Percentiles rank a stretch among this genome's conserved stretches.
phyloP scores from a whole-genome alignment of 2,797 vertebrate genomes.

The Diglossa cyanea region DNA sequence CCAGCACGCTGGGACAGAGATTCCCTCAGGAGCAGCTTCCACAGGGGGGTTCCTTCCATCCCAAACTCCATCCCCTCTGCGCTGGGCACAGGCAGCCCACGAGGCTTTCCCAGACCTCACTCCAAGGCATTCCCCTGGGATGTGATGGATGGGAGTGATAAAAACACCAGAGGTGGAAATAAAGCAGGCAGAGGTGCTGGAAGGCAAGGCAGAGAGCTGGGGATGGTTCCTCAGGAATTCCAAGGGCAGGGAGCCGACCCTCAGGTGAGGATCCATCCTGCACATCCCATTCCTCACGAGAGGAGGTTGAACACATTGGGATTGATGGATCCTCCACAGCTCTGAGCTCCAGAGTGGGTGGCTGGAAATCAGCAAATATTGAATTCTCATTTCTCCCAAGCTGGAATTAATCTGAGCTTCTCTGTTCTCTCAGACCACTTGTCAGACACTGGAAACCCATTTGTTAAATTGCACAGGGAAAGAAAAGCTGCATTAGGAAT shows the following conservation, averaged over 20 bases:
- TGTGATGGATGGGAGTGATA: background rate
- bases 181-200: rapidly evolving
- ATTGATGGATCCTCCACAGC: background rate
- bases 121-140: background rate
- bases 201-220: background rate
- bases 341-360: background rate
- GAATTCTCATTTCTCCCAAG: background rate
- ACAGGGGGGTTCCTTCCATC: background rate
- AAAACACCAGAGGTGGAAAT: background rate
- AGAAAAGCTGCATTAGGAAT: background rate
- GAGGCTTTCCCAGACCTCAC: background rate
- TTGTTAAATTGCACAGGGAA: background rate
- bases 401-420: conserved; percentile 1
- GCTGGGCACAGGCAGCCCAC: background rate
- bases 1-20: rapidly evolving
- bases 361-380: conserved; percentile 20
- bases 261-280: background rate
- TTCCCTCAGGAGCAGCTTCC: background rate
- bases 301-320: background rate
- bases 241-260: background rate
- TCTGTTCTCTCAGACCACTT: conserved; percentile 20
- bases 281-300: background rate
- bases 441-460: conserved; percentile 16
- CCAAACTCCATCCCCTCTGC: background rate
- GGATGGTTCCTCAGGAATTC: background rate